Evolutionary conservation across 2,888 invertebrate species (phyloP), one percentile per base, ranked within the genome.

Genomic region (Cataglyphis albicans): DNA sequence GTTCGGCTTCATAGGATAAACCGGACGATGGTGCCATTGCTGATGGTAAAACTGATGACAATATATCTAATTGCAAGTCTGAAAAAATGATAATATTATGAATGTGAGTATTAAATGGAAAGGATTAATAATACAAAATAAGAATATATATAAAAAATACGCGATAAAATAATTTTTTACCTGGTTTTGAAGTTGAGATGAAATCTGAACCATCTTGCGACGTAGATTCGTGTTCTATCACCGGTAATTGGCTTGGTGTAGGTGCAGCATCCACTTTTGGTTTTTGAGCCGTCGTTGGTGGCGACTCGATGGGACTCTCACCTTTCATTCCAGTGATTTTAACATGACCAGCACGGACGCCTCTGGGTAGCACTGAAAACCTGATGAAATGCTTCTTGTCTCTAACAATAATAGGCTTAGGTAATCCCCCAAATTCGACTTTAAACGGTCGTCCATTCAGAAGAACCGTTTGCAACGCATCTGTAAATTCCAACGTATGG

Each of bases 361-460:
- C 96, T 76, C 96, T 95, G 0, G 98, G 98, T 84, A 98, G 93
- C 0, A 97, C 97, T 0, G 98, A 97, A 94, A 98, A 98, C 55
- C 98, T 95, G 38, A 98, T 96, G 92, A 97, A 98, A 93, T 97
- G 97, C 91, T 97, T 97, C 88, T 96, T 97, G 41, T 96, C 97
- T n/a, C 96, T 96, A 1, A 98, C 95, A 78, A 96, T 95, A 82
- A 98, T 96, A 3, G 98, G 97, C 92, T 97, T 97, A 0, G 98
- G 98, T 81, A 98, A 94, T 48, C 98, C 98, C 32, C 98, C 98
- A 93, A 97, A 98, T 91, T 98, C 97, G 1, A 98, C 97, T 92
- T 96, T 96, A 91, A 97, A 97, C 0, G 97, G 96, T 90, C 97
- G 96, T 67, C 97, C 98, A 92, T 98, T 98, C 78, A 98, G 96